Percentiles rank a stretch among this genome's conserved stretches.
Evolutionary conservation across 2,888 invertebrate genomes (phyloP).

Genomic region (Artemia sp.): DNA sequence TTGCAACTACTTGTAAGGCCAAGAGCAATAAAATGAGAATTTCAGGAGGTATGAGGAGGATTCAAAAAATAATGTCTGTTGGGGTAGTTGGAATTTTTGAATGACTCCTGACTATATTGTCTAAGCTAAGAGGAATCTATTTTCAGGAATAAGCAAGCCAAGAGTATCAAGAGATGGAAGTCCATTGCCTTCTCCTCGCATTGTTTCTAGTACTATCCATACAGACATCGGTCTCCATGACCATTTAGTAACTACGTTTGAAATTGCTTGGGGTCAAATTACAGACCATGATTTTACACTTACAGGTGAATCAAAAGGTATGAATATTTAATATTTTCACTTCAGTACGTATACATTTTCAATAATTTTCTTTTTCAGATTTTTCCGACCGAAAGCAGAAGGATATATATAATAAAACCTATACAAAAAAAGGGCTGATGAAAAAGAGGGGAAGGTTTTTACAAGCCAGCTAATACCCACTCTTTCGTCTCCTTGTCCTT

Average conservation of each 20-base stretch:
- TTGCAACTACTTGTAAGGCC: no score
- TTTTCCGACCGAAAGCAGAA: no score
- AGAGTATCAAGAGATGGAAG: conserved; percentile 30
- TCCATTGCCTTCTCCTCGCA: conserved; percentile 46
- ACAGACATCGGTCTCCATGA: conserved; percentile 44
- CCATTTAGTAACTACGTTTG: conserved; percentile 60
- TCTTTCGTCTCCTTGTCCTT: neutral
- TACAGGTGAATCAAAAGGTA: conserved; percentile 34
- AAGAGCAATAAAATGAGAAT: no score
- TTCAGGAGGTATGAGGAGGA: no score
- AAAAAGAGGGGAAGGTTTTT: no score
- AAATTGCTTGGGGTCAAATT: conserved; percentile 48
- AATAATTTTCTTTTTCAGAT: no score
- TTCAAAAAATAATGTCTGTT: conserved; percentile 25
- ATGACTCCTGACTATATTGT: neutral
- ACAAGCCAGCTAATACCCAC: neutral
- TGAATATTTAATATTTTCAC: conserved; percentile 10
- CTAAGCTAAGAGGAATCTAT: conserved; percentile 28
- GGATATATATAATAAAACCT: no score
- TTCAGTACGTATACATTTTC: no score
- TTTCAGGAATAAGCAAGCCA: conserved; percentile 27
- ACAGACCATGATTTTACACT: conserved; percentile 37
- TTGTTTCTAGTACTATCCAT: conserved; percentile 46
- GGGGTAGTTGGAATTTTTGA: conserved; percentile 21
- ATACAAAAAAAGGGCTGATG: no score